Evolutionary conservation across 2,113 vertebrate species (phyloP).

Genomic region (Rostratula benghalensis): DNA sequence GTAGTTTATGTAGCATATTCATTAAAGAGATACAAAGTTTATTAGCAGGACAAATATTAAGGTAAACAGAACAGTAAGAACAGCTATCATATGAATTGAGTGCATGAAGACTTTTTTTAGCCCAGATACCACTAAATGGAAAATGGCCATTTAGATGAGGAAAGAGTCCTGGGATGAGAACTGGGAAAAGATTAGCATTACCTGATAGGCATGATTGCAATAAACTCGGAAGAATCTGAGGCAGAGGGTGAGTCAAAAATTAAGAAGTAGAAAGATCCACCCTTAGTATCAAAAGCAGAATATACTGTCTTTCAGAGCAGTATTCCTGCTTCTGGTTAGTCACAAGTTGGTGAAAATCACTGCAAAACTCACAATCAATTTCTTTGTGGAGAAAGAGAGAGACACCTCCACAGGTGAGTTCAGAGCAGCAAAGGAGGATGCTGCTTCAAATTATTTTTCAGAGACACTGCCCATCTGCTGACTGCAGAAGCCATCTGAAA

Average conservation of each 20-base stretch:
- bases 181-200: background rate
- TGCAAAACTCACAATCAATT: background rate
- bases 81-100: background rate
- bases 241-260: background rate
- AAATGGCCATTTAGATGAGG: background rate
- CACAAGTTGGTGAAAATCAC: background rate
- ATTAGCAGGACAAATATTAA: background rate
- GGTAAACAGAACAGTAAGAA: background rate
- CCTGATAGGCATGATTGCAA: background rate
- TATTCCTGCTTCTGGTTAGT: background rate
- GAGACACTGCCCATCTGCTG: fast-evolving
- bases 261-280: background rate
- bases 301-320: background rate
- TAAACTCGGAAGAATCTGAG: background rate
- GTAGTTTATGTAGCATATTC: background rate
- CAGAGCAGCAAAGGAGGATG: too few species aligned
- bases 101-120: background rate
- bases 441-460: background rate
- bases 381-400: background rate
- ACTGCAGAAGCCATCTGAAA: background rate
- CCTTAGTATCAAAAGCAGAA: background rate
- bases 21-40: background rate
- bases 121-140: background rate
- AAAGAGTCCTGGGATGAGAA: background rate
- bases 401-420: background rate